These are phyloP conservation scores for Apus apus DNA, from an alignment of 2,113 vertebrate species.

Conservation along the genomic window DNA sequence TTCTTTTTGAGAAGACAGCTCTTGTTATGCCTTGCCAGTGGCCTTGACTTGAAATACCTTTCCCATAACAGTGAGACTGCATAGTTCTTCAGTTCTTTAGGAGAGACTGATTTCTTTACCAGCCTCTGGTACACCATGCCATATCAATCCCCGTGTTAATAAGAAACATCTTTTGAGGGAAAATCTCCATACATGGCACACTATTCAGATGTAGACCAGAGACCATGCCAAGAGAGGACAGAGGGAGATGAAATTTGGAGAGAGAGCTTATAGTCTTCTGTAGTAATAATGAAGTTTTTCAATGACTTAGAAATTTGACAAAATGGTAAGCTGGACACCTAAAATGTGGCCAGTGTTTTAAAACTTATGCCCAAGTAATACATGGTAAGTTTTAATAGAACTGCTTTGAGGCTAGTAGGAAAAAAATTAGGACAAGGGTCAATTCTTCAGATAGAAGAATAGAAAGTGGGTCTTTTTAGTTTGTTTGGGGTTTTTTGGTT, in stretches of 20 bases:
- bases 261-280: neutral
- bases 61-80: neutral
- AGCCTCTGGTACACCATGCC: neutral
- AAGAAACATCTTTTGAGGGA: neutral
- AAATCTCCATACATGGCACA: neutral
- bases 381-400: neutral
- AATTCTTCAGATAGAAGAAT: neutral
- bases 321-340: neutral
- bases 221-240: neutral
- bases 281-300: neutral
- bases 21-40: neutral
- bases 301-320: neutral
- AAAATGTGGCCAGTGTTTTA: neutral
- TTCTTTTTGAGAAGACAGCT: neutral
- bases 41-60: neutral
- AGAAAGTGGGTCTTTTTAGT: neutral
- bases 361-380: neutral
- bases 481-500: neutral
- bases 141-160: fast-evolving
- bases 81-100: neutral
- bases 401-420: neutral
- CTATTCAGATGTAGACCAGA: neutral
- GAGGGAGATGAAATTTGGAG: neutral
- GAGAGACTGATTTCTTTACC: neutral
- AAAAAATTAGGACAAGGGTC: neutral